phyloP scores from a whole-genome alignment of 2,888 invertebrate species.

The Loripinus fragilis region DNA sequence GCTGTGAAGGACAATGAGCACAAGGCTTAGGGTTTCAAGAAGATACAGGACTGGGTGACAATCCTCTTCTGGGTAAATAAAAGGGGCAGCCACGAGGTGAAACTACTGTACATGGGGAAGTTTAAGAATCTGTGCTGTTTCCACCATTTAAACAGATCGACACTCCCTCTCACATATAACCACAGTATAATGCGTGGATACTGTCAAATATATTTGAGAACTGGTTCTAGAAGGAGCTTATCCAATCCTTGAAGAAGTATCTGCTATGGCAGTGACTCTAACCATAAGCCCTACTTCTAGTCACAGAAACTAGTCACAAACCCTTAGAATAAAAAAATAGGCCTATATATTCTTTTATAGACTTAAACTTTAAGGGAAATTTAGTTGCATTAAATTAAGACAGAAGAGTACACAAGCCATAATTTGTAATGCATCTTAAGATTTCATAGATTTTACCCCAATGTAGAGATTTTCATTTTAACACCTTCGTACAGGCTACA shows the following conservation, averaged over 20 bases:
- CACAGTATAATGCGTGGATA: conserved; percentile 19
- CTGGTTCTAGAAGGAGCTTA: conserved; percentile 34
- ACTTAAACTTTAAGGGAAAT: too few species aligned
- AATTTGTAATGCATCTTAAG: too few species aligned
- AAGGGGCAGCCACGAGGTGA: conserved; percentile 30
- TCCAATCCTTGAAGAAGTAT: conserved; percentile 16
- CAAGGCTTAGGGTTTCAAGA: conserved; percentile 29
- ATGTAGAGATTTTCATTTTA: too few species aligned
- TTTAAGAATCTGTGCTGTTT: conserved; percentile 26
- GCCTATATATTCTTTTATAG: too few species aligned
- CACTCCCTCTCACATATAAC: conserved; percentile 1
- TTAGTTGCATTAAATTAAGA: too few species aligned
- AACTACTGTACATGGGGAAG: conserved; percentile 23
- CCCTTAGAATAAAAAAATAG: too few species aligned
- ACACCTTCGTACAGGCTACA: too few species aligned
- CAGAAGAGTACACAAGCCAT: too few species aligned
- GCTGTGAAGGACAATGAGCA: conserved; percentile 19
- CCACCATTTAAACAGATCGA: conserved; percentile 26
- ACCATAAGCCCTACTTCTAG: not conserved
- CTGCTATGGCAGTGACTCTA: conserved; percentile 1
- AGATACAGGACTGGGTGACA: conserved; percentile 23
- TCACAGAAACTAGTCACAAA: too few species aligned
- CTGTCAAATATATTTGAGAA: conserved; percentile 21
- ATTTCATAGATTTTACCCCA: too few species aligned
- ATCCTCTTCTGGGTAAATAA: conserved; percentile 32